These are phyloP conservation scores for Xylophagus ater DNA, from an alignment of 2,888 invertebrate species.

Conservation along the genomic window DNA sequence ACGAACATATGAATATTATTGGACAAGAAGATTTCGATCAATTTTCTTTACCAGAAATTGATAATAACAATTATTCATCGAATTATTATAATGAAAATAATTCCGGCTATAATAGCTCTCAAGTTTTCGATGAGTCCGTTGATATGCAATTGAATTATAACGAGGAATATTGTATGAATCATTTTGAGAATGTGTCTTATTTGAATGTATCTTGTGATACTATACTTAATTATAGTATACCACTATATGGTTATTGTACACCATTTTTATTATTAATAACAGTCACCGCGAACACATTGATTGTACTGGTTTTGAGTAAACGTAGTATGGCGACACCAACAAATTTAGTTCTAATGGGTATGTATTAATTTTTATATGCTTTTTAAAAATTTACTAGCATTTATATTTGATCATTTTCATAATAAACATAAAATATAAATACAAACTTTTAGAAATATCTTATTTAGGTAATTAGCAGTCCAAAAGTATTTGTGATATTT, in stretches of 20 bases:
- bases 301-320: slow-evolving; percentile 80
- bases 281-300: slow-evolving; percentile 80
- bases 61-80: slow-evolving; percentile 11
- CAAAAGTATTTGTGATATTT: too few species aligned
- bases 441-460: too few species aligned
- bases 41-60: slow-evolving; percentile 6
- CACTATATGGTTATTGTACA: slow-evolving; percentile 41
- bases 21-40: slow-evolving; percentile 11
- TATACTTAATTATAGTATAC: slow-evolving; percentile 32
- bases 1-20: slow-evolving; percentile 9
- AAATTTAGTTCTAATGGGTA: slow-evolving; percentile 75
- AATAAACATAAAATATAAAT: too few species aligned
- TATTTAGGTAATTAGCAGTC: too few species aligned
- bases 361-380: slow-evolving; percentile 25
- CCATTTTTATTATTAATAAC: slow-evolving; percentile 79
- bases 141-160: slow-evolving; percentile 11
- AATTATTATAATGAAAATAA: neutral
- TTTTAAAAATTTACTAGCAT: too few species aligned
- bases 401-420: too few species aligned
- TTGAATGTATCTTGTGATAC: slow-evolving; percentile 38
- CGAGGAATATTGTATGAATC: slow-evolving; percentile 24
- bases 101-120: slow-evolving; percentile 3
- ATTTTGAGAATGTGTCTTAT: slow-evolving; percentile 27
- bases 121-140: slow-evolving; percentile 12
- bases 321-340: slow-evolving; percentile 85